These are phyloP conservation scores for Conistra vaccinii DNA, from an alignment of 2,888 invertebrate genomes.

Conservation along the genomic window DNA sequence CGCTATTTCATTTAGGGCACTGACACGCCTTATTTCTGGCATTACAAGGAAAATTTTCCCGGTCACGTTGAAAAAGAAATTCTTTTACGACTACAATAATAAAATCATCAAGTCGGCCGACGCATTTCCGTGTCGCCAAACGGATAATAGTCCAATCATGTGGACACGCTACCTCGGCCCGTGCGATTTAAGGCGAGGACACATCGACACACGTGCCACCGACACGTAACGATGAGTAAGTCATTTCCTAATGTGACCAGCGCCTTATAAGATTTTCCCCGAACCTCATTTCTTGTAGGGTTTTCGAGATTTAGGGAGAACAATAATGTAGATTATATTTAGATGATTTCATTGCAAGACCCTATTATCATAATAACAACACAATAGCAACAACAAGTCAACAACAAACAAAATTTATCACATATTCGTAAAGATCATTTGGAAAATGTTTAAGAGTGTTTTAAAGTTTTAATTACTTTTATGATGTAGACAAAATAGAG, in stretches of 20 bases:
- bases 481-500: neutral
- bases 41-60: neutral
- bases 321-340: neutral
- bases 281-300: constrained; percentile 18
- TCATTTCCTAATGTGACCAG: constrained; percentile 34
- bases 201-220: constrained; percentile 9
- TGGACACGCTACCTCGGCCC: constrained; percentile 33
- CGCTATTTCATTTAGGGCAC: neutral
- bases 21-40: neutral
- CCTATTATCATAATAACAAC: no score
- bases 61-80: constrained; percentile 7
- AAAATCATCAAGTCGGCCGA: constrained; percentile 37
- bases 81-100: constrained; percentile 25
- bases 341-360: no score
- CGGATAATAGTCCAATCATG: constrained; percentile 51
- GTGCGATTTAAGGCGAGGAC: constrained; percentile 36
- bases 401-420: no score
- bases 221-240: constrained; percentile 46
- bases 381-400: no score
- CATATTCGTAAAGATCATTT: no score
- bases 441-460: no score
- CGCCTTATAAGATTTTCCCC: constrained; percentile 42
- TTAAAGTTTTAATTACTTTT: no score
- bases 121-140: constrained; percentile 47
- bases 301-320: constrained; percentile 16